Evolutionary conservation across 2,797 vertebrate genomes (phyloP).

Genomic region (Odontamblyopus lacepedii): DNA sequence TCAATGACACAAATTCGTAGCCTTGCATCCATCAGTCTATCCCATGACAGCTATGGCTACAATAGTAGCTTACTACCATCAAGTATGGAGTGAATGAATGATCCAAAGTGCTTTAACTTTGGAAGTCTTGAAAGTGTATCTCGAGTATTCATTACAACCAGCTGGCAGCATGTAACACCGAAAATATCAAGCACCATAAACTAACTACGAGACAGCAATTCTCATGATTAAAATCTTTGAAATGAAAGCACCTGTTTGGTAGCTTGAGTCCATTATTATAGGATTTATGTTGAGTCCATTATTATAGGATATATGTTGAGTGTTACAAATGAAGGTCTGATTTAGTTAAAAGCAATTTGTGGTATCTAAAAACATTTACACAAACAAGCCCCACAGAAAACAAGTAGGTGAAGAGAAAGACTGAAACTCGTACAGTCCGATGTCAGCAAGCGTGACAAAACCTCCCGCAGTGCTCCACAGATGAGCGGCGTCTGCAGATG

Average conservation of each 20-base stretch:
- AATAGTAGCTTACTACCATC: too few species aligned
- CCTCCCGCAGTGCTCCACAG: constrained; percentile 36
- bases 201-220: not conserved
- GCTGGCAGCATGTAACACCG: too few species aligned
- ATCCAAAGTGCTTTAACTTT: too few species aligned
- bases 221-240: not conserved
- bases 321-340: constrained; percentile 2
- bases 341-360: constrained; percentile 31
- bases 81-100: too few species aligned
- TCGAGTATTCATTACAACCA: not conserved
- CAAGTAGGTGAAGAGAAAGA: constrained; percentile 9
- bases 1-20: too few species aligned
- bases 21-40: too few species aligned
- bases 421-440: not conserved
- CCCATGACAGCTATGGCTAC: too few species aligned
- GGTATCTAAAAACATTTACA: constrained; percentile 16
- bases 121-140: not conserved
- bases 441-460: constrained; percentile 33
- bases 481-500: constrained; percentile 50
- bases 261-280: constrained; percentile 3
- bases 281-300: not conserved
- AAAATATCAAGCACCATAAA: not conserved
- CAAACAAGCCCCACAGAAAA: constrained; percentile 4
- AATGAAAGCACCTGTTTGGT: constrained; percentile 5
- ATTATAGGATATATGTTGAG: not conserved